Conservation (phyloP, 2,113 vertebrate species). For the Atractosteus spatula region DNA sequence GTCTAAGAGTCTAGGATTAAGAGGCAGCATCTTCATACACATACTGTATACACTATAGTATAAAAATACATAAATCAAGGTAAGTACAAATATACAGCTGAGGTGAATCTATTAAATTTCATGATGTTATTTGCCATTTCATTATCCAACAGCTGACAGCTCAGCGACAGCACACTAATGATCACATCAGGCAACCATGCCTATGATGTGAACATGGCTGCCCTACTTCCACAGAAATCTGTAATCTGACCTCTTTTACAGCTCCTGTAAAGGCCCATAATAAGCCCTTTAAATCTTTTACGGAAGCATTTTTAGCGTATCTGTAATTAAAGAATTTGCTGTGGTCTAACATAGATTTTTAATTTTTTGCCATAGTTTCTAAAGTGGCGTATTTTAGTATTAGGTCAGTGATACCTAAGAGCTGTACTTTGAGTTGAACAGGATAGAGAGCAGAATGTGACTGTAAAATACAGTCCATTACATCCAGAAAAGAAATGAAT, state of each 20-base stretch:
- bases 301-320: constrained; percentile 24
- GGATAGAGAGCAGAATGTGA: neutral
- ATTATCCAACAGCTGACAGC: constrained; percentile 39
- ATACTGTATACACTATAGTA: no score
- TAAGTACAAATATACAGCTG: neutral
- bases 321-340: neutral
- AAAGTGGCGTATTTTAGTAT: neutral
- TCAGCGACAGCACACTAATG: constrained; percentile 20
- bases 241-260: constrained; percentile 53
- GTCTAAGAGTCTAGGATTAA: no score
- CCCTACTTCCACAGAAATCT: constrained; percentile 47
- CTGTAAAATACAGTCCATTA: no score
- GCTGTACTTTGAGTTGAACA: neutral
- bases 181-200: constrained; percentile 15
- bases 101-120: constrained; percentile 39
- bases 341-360: neutral
- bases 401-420: neutral
- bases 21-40: no score
- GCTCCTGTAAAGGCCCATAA: constrained; percentile 40
- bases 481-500: no score
- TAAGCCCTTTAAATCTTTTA: constrained; percentile 42
- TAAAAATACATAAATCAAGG: no score
- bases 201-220: constrained; percentile 29
- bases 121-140: constrained; percentile 35
- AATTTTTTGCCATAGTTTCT: neutral